Conservation (phyloP, 1,140 invertebrate genomes). For the Musca domestica region DNA sequence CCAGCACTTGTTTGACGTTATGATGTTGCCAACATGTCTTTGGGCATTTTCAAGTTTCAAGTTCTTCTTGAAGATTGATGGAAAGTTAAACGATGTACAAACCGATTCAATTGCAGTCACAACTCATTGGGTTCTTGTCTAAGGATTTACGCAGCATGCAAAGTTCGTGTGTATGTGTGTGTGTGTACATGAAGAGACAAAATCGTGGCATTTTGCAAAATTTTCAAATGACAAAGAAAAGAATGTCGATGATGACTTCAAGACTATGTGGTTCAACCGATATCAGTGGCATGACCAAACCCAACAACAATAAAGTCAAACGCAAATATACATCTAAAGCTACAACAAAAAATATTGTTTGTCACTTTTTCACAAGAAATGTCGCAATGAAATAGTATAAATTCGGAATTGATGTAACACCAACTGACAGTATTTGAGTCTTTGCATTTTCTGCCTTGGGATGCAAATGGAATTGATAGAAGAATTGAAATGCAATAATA, state of each 20-base stretch:
- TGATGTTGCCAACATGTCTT: not conserved
- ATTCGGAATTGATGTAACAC: not conserved
- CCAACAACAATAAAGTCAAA: not conserved
- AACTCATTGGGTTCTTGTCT: not conserved
- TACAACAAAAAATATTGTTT: constrained; percentile 23
- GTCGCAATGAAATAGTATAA: not conserved
- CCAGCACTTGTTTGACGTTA: not conserved
- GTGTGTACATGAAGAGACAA: too few relatives aligned
- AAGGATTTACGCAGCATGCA: not conserved
- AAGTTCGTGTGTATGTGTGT: too few relatives aligned
- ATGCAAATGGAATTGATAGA: too few relatives aligned
- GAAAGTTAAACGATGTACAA: not conserved
- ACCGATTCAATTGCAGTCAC: not conserved
- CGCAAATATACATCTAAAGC: not conserved
- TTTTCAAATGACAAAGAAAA: too few relatives aligned
- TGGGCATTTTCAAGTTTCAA: not conserved
- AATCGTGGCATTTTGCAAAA: too few relatives aligned
- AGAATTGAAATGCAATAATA: too few relatives aligned
- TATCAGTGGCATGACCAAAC: too few relatives aligned
- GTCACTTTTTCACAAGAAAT: constrained; percentile 13
- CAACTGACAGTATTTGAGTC: too few relatives aligned
- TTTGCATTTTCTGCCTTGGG: too few relatives aligned
- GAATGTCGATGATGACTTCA: too few relatives aligned
- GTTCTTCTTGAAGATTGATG: constrained; percentile 2
- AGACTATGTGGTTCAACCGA: too few relatives aligned